Evolutionary conservation across 2,113 vertebrate species (phyloP).

Genomic region (Ceyx melanurus): DNA sequence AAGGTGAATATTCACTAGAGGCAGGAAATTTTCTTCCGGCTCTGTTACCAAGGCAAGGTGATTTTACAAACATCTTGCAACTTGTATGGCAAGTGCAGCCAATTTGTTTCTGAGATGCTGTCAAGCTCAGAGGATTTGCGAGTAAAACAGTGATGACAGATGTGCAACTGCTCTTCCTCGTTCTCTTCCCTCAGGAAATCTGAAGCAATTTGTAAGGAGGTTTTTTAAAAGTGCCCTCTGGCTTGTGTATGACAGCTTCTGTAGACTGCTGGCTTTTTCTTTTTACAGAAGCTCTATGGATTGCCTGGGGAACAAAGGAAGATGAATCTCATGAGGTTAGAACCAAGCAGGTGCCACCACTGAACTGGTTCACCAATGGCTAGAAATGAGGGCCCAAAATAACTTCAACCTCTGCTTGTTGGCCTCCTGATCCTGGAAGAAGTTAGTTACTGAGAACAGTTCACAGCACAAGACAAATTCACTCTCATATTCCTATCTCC

Average conservation of each 20-base stretch:
- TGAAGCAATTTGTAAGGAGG: not conserved
- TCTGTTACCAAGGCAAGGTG: not conserved
- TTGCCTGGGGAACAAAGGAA: not conserved
- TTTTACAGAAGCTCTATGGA: not conserved
- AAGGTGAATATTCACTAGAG: not conserved
- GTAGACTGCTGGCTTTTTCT: not conserved
- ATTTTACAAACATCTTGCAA: not conserved
- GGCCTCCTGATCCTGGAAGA: not conserved
- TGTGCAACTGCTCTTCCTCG: not conserved
- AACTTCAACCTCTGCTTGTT: not conserved
- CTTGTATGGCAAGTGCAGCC: not conserved
- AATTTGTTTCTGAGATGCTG: constrained; percentile 4
- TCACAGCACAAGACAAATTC: not conserved
- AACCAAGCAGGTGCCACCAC: not conserved
- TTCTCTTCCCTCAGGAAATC: constrained; percentile 19
- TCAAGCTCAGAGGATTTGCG: not conserved
- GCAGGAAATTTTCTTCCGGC: not conserved
- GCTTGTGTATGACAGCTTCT: not conserved
- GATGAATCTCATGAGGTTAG: not conserved
- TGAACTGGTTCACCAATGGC: not conserved
- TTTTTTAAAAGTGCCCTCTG: not conserved
- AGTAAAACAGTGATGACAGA: constrained; percentile 18
- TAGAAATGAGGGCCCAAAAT: not conserved
- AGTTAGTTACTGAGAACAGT: not conserved
- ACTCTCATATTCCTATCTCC: not conserved